Evolutionary conservation across 1,140 invertebrate species (phyloP), one percentile per base, ranked within the genome.

Genomic region (Dendroctonus valens): DNA sequence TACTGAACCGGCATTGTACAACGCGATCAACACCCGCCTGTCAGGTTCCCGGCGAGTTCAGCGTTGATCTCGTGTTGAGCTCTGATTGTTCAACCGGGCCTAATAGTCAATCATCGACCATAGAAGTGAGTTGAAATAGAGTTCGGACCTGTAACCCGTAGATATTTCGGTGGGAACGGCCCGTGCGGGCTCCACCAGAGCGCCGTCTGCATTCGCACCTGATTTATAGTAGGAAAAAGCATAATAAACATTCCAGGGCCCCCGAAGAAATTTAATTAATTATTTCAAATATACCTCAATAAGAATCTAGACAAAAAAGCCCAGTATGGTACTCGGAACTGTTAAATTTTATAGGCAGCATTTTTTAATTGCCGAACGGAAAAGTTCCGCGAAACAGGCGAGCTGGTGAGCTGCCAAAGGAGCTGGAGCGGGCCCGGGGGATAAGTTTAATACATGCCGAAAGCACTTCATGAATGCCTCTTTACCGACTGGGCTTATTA

Each of bases 241-340:
- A 69, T 70, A 67, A 75, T 73, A 69, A 72, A 69, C 68, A 73
- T 75, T 73, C 73, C 72, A 40, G 40, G 59, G 72, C 69, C 68
- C 65, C 68, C 68, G 63, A 72, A 75, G 72, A 75, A 75, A 75
- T 75, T 75, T 75, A 75, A 75, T 75, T 75, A 75, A 75, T 75
- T 72, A 75, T 73, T 73, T 72, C 69, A 70, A 73, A 73, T 71
- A 73, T 72, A 69, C 73, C 63, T 67, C 72, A 73, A 75, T 75
- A 73, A 75, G 73, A 73, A 73, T 74, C 67, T 65, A 64, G 41
- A 59, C 52, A 72, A 74, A 75, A 75, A 75, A 62, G 58, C 61
- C 52, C 55, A 63, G 71, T 70, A 71, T 72, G 69, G 67, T 74
- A 74, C 72, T 73, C 57, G 72, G 73, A 73, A 72, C 72, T 72